phyloP scores from a whole-genome alignment of 1,140 invertebrate species.

The Agrilus planipennis region DNA sequence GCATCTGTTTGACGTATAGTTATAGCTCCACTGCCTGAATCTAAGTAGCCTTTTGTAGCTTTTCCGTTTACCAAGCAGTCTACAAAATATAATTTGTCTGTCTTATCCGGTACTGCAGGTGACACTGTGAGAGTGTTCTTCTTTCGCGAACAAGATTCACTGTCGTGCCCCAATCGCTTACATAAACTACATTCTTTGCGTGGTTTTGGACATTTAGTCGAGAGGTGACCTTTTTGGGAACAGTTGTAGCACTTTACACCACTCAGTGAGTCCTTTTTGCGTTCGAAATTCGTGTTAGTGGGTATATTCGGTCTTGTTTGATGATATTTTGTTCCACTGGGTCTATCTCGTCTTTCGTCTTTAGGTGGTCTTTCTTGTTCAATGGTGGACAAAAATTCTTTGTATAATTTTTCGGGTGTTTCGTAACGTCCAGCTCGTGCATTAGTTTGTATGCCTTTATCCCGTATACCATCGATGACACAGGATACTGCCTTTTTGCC shows the following conservation, averaged over 20 bases:
- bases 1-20: conserved; percentile 1
- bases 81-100: neutral
- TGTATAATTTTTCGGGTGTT: conserved; percentile 9
- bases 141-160: no score
- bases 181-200: no score
- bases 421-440: conserved; percentile 9
- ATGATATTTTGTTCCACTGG: conserved; percentile 4
- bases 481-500: conserved; percentile 10
- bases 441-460: conserved; percentile 6
- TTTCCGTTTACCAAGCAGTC: conserved; percentile 3
- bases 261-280: conserved; percentile 3
- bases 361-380: neutral
- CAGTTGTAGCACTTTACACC: no score
- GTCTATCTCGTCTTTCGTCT: conserved; percentile 6
- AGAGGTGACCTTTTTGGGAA: no score
- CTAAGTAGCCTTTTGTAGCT: neutral
- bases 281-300: conserved; percentile 7
- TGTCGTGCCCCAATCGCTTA: no score
- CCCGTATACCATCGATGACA: conserved; percentile 9
- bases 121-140: neutral
- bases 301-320: conserved; percentile 7
- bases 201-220: no score
- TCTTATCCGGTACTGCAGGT: neutral
- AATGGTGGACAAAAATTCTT: conserved; percentile 12
- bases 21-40: conserved; percentile 7